These are phyloP conservation scores for Percopsis omiscomaycus DNA, from an alignment of 2,797 vertebrate genomes.

Conservation along the genomic window DNA sequence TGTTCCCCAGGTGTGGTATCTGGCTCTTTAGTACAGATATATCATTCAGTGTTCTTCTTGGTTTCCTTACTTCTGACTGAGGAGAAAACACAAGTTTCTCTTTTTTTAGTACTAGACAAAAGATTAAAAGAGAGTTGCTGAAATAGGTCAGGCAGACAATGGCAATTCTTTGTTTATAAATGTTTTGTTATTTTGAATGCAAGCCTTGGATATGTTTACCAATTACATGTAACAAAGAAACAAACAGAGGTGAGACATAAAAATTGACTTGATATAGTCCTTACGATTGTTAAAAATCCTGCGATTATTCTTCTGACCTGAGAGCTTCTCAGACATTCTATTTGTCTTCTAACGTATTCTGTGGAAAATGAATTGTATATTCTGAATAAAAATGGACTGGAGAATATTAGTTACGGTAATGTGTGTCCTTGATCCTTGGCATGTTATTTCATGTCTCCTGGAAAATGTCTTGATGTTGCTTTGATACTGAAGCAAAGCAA, in stretches of 20 bases:
- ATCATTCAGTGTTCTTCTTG: slow-evolving; percentile 13
- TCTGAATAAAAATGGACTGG: background rate
- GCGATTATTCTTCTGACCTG: too few species aligned
- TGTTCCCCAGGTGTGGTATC: slow-evolving; percentile 38
- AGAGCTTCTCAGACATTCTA: too few species aligned
- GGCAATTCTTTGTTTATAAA: background rate
- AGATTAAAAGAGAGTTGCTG: background rate
- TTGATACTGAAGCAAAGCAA: background rate
- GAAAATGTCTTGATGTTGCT: background rate
- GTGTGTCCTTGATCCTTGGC: background rate
- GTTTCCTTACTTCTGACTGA: background rate
- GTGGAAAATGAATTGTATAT: background rate
- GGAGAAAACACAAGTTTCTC: slow-evolving; percentile 7
- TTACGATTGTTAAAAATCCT: too few species aligned
- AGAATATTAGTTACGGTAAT: background rate
- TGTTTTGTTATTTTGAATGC: background rate
- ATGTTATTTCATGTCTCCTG: background rate
- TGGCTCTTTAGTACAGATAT: slow-evolving; percentile 7
- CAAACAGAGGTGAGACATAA: slow-evolving; percentile 20
- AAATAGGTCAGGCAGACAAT: background rate
- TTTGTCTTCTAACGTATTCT: too few species aligned
- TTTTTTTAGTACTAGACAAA: background rate
- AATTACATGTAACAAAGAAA: background rate
- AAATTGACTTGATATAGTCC: too few species aligned
- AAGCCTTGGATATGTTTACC: too few species aligned